Conservation (phyloP, 2,797 vertebrate genomes). For the Chiloscyllium punctatum region DNA sequence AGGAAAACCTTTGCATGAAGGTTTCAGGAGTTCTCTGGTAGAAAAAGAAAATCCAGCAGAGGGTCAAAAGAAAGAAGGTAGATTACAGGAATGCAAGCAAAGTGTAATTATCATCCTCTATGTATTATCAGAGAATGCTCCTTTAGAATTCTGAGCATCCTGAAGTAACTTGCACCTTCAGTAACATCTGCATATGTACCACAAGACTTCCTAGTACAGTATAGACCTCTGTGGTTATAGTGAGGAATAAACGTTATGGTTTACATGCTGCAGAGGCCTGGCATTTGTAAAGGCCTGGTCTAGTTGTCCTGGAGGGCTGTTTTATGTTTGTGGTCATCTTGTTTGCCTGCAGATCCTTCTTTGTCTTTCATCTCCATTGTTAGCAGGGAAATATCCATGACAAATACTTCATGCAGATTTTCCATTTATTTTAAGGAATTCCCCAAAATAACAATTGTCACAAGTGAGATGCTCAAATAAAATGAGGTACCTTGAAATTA, state of each 20-base stretch:
- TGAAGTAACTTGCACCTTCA: not conserved
- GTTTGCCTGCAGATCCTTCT: not conserved
- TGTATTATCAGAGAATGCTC: not conserved
- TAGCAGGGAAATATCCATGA: not conserved
- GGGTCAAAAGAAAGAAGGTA: not conserved
- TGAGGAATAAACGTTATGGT: not conserved
- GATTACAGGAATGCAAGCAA: not conserved
- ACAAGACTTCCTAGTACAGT: not conserved
- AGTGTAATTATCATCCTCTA: not conserved
- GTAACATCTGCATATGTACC: not conserved
- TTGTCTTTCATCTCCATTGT: not conserved
- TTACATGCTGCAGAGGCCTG: not conserved
- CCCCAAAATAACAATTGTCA: not conserved
- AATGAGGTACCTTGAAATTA: not conserved
- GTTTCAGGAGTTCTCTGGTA: not conserved
- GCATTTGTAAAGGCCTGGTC: not conserved
- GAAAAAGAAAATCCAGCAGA: not conserved
- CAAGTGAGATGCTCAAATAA: not conserved
- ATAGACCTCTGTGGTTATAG: not conserved
- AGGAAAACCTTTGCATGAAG: not conserved
- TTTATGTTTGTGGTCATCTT: not conserved
- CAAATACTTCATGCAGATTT: not conserved
- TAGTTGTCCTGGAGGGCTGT: not conserved
- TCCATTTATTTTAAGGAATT: not conserved
- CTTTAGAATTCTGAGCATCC: not conserved